These are phyloP conservation scores for Podocnemis expansa DNA, from an alignment of 2,113 vertebrate genomes.

Conservation along the genomic window DNA sequence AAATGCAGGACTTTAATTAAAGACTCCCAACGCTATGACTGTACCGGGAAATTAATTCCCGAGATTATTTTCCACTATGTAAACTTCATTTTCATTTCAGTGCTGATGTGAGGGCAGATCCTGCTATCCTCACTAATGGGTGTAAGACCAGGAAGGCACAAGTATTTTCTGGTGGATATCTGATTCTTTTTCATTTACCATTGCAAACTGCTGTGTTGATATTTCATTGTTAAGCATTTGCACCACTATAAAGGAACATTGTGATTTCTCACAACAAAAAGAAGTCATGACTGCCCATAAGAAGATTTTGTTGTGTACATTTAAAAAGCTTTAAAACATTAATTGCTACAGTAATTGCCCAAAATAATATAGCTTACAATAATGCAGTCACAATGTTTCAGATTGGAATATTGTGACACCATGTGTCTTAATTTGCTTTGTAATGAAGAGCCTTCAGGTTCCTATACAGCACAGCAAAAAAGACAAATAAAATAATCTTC, in stretches of 20 bases:
- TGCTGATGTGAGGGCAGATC: not conserved
- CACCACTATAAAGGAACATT: not conserved
- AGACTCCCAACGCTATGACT: accelerated
- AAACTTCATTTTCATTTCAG: not conserved
- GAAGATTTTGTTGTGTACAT: not conserved
- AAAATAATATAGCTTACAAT: not conserved
- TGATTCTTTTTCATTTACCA: not conserved
- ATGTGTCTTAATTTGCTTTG: not conserved
- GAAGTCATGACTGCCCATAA: accelerated
- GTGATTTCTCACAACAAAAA: not conserved
- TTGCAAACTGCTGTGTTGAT: not conserved
- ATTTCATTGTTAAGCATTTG: not conserved
- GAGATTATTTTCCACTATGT: not conserved
- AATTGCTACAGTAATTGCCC: not conserved
- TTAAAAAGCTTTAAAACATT: not conserved
- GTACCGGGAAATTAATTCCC: not conserved
- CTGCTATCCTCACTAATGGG: not conserved
- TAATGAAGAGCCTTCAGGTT: not conserved
- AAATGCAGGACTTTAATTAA: not conserved
- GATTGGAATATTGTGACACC: not conserved
- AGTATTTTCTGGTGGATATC: not conserved
- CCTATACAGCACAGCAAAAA: not conserved
- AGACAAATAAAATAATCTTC: not conserved
- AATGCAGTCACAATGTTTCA: not conserved
- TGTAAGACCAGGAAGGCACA: not conserved